phyloP scores from a whole-genome alignment of 2,888 invertebrate species.

The Xylota sylvarum region DNA sequence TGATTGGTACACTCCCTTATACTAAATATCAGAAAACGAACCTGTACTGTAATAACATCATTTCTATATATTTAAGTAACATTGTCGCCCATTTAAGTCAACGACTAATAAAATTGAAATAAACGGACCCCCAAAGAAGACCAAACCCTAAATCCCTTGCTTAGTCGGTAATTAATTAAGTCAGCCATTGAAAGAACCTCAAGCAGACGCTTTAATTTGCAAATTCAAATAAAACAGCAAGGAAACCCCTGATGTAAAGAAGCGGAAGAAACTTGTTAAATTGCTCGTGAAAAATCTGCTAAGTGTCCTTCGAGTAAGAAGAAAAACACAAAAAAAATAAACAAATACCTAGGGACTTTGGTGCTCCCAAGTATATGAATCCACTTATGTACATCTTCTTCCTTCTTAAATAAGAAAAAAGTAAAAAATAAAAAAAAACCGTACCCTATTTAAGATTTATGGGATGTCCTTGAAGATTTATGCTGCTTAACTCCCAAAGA shows the following conservation, averaged over 20 bases:
- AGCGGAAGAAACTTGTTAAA: constrained; percentile 14
- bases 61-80: background rate
- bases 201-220: constrained; percentile 1
- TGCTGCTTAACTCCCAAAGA: constrained; percentile 25
- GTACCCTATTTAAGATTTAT: constrained; percentile 39
- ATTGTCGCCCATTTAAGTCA: background rate
- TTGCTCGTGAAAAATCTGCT: constrained; percentile 8
- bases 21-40: no score
- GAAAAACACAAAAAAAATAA: background rate
- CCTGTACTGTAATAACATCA: no score
- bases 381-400: background rate
- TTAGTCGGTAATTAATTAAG: constrained; percentile 25
- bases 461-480: constrained; percentile 40
- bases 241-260: background rate
- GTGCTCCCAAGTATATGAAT: background rate
- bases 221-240: constrained; percentile 13
- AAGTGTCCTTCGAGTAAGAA: constrained; percentile 2
- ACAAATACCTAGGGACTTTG: background rate
- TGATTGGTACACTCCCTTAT: no score
- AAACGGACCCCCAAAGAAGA: background rate
- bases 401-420: constrained; percentile 4
- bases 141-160: background rate
- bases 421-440: background rate
- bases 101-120: background rate
- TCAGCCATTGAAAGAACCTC: background rate